phyloP scores from a whole-genome alignment of 2,888 invertebrate genomes.

The Nasonovia ribisnigri region DNA sequence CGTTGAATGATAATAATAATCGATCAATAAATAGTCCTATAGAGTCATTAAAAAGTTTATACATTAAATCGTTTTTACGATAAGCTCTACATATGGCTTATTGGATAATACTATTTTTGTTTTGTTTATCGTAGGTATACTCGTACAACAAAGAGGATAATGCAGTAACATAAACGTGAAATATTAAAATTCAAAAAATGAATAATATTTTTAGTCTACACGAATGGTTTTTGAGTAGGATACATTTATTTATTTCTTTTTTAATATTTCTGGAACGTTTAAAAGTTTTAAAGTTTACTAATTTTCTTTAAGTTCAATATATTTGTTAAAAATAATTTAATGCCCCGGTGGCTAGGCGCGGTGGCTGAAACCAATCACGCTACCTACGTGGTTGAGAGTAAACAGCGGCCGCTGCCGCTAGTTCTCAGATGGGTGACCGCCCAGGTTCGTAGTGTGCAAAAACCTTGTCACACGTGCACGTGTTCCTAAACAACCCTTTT shows the following conservation, averaged over 20 bases:
- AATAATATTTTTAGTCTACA: not conserved
- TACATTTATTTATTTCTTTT: not conserved
- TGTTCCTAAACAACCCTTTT: too few relatives aligned
- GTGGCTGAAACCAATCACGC: too few relatives aligned
- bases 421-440: too few relatives aligned
- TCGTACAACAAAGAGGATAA: not conserved
- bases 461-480: too few relatives aligned
- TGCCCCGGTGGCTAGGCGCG: too few relatives aligned
- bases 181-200: not conserved
- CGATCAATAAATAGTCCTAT: not conserved
- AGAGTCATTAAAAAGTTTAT: not conserved
- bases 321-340: not conserved
- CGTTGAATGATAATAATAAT: slow-evolving; percentile 10
- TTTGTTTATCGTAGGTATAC: not conserved
- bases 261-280: not conserved
- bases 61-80: not conserved
- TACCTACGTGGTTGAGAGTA: too few relatives aligned
- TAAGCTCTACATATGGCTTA: not conserved
- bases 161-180: not conserved
- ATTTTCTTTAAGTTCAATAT: not conserved
- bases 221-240: not conserved
- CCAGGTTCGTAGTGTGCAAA: too few relatives aligned
- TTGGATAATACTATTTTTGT: not conserved
- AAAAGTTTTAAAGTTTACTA: not conserved
- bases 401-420: too few relatives aligned